Percentiles rank a stretch among this genome's conserved stretches.
phyloP scores from a whole-genome alignment of 1,140 invertebrate species.

The Tetragonula clypearis region DNA sequence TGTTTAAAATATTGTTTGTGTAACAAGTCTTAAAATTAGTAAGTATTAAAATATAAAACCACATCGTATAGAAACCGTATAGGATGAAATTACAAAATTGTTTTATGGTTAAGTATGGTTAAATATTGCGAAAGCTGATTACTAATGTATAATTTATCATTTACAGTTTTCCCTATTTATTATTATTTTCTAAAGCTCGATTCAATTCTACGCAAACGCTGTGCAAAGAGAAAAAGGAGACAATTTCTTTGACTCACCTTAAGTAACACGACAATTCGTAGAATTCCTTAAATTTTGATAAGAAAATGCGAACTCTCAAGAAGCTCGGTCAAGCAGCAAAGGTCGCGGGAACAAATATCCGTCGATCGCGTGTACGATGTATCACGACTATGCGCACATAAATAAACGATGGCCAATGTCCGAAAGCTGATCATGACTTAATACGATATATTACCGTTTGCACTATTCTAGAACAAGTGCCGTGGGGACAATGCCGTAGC shows the following conservation, averaged over 20 bases:
- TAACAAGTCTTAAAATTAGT: too few species aligned
- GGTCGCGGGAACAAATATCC: background rate
- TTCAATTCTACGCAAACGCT: background rate
- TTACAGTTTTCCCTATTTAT: too few species aligned
- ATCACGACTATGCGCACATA: conserved; percentile 1
- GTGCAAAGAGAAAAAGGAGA: background rate
- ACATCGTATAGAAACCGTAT: too few species aligned
- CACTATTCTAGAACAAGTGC: conserved; percentile 35
- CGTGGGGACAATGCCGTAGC: conserved; percentile 5
- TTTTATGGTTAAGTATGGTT: too few species aligned
- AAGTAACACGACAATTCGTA: background rate
- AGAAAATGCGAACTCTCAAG: background rate
- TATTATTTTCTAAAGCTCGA: background rate
- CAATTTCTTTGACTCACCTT: conserved; percentile 3
- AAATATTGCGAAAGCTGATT: too few species aligned
- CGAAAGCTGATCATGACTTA: conserved; percentile 44
- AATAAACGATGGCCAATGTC: conserved; percentile 48
- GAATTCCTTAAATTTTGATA: conserved; percentile 6
- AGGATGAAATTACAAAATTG: too few species aligned
- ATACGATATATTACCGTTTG: conserved; percentile 12
- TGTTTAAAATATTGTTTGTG: too few species aligned
- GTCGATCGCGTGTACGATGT: conserved; percentile 27
- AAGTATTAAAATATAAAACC: too few species aligned
- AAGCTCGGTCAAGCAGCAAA: conserved; percentile 12
- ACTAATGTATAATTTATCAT: too few species aligned